These are phyloP conservation scores for Ctenicera cuprea DNA, from an alignment of 2,888 invertebrate species.

Conservation along the genomic window DNA sequence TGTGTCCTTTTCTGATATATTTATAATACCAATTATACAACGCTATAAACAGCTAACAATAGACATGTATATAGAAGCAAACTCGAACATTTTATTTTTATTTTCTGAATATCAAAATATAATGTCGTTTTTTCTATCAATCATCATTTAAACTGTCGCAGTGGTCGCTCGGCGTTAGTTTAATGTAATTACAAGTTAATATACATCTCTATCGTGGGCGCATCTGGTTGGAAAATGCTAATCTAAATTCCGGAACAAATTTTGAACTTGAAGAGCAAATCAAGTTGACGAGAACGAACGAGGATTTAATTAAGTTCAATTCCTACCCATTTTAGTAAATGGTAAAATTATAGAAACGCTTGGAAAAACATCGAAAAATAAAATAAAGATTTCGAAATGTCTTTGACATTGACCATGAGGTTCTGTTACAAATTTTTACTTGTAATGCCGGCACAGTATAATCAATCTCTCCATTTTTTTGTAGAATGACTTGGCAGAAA, in stretches of 20 bases:
- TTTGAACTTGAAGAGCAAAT: slow-evolving; percentile 55
- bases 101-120: slow-evolving; percentile 39
- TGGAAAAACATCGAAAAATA: slow-evolving; percentile 16
- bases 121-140: slow-evolving; percentile 66
- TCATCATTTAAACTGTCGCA: slow-evolving; percentile 70
- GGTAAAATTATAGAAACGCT: slow-evolving; percentile 7
- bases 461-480: slow-evolving; percentile 68
- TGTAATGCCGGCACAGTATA: slow-evolving; percentile 68
- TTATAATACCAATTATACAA: neutral
- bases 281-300: slow-evolving; percentile 56
- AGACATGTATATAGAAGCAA: neutral
- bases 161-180: slow-evolving; percentile 69
- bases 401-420: slow-evolving; percentile 59
- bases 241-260: slow-evolving; percentile 65
- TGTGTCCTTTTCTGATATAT: no score
- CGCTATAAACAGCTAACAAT: neutral
- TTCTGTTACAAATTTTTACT: slow-evolving; percentile 66
- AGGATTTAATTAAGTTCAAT: slow-evolving; percentile 57
- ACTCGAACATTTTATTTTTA: slow-evolving; percentile 4
- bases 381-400: slow-evolving; percentile 43
- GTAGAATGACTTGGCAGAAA: slow-evolving; percentile 68
- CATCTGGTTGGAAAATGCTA: slow-evolving; percentile 69
- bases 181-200: slow-evolving; percentile 71
- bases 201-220: slow-evolving; percentile 68
- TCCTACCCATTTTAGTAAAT: slow-evolving; percentile 40